Evolutionary conservation across 2,797 vertebrate genomes (phyloP), one percentile per base, ranked within the genome.

Genomic region (Falco naumanni): DNA sequence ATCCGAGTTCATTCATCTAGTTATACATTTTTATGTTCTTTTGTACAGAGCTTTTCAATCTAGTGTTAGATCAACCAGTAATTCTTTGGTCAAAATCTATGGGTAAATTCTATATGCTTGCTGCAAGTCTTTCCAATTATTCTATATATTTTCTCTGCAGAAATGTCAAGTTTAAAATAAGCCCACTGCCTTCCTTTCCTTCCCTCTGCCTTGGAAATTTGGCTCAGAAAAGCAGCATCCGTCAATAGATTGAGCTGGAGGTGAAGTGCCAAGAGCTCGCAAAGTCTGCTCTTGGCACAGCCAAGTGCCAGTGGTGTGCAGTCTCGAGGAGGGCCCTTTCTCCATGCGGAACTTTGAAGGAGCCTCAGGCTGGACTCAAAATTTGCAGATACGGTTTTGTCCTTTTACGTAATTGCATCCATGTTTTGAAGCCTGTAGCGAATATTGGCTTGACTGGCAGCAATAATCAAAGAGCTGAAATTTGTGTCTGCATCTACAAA

Each of bases 101-200:
- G 19, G 22, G 39, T 72, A 89, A 61, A 90, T 92, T 71, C 72
- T 76, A n/a, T 34, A 51, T 72, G 31, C 51, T 88, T 60, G 7
- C 68, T 93, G 34, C 51, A 86, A 84, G 31, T 65, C 59, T 90
- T 94, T 87, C 71, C 47, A 82, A 37, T 96, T 91, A 84, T 82
- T 96, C 84, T 84, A 7, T 66, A 74, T 28, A 41, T 83, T 79
- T 88, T 47, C 37, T 91, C 37, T 74, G n/a, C 71, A 76, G 53
- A 96, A 96, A 95, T 95, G 70, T 66, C 70, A 91, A 64, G 26
- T 87, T 91, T 93, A 68, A 97, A 95, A 92, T 84, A 90, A 80
- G 26, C 43, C 74, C 4, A 2, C 82, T 97, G 74, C 83, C 31
- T 95, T 69, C 24, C 34, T 87, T 90, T 66, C 43, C 74, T 96